phyloP scores from a whole-genome alignment of 2,797 vertebrate genomes.

The Benthosema pterotum region DNA sequence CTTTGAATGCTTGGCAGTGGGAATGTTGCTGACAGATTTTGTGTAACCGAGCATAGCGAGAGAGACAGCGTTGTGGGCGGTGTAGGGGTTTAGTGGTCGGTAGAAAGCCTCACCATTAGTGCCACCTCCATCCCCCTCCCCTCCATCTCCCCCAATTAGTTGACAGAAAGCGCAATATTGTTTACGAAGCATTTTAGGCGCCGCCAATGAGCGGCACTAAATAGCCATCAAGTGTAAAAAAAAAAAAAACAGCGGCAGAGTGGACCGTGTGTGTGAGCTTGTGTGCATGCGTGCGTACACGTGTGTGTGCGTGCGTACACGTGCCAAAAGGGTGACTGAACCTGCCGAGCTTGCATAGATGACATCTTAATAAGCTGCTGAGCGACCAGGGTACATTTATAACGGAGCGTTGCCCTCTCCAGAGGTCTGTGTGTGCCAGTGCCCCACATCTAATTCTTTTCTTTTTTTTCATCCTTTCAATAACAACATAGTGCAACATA shows the following conservation, averaged over 20 bases:
- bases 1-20: no score
- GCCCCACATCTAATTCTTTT: conserved; percentile 70
- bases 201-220: conserved; percentile 74
- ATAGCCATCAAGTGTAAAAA: conserved; percentile 72
- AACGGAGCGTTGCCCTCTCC: conserved; percentile 52
- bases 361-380: conserved; percentile 81
- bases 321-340: conserved; percentile 69
- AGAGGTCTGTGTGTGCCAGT: conserved; percentile 66
- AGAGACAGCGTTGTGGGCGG: conserved; percentile 2
- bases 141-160: conserved; percentile 83
- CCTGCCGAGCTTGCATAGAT: conserved; percentile 73
- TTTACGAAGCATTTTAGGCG: conserved; percentile 74
- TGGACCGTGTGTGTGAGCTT: conserved; percentile 46
- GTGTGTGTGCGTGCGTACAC: conserved; percentile 11
- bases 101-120: conserved; percentile 3
- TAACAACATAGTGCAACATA: conserved; percentile 56
- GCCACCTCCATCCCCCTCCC: neutral
- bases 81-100: neutral
- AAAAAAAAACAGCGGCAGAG: conserved; percentile 60
- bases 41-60: neutral
- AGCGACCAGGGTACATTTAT: conserved; percentile 67
- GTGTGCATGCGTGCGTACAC: neutral
- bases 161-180: conserved; percentile 79
- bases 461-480: conserved; percentile 58
- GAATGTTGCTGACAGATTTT: no score